Evolutionary conservation across 35 echinoderm and acorn worm genomes (phyloP), one percentile per base, ranked within the genome.

Genomic region (Heliocidaris tuberculata): DNA sequence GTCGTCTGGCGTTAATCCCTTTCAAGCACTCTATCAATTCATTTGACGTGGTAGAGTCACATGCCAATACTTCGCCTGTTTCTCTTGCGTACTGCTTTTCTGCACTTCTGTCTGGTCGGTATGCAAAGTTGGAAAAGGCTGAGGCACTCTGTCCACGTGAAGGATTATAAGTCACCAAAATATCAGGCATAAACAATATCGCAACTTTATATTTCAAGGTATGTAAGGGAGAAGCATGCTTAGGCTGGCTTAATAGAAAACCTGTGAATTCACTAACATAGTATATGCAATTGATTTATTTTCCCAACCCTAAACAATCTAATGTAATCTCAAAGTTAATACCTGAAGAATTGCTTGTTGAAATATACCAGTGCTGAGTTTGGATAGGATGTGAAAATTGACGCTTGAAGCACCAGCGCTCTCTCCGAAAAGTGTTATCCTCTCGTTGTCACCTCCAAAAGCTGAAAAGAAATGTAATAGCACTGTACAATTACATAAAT

Each of bases 331-430:
- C 4, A 9, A 50, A 50, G 9, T 19, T 9, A 31, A 94, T 86
- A 96, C 95, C 92, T 96, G 90, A 31, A 94, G 30, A 48, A 96
- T 96, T 21, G 95, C 95, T 56, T 87, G 91, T 9, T 94, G 21
- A 65, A 96, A 96, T 30, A 96, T 31, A 32, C 71, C 92, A 21
- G 48, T 31, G 49, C 65, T 94, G 10, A 88, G 65, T 59, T 96
- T 49, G 19, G 95, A 96, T 5, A 96, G 85, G 5, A 96, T 50
- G 17, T 96, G 97, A 86, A 90, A 78, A 30, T 88, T 93, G 30
- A 96, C 96, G 88, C 97, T 98, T 12, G 61, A 86, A 70, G 90
- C 70, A 6, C 97, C 97, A 16, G 97, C 96, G 95, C 97, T 98
- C 52, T 96, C 94, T 19, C 97, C 97, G 49, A 95, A 95, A 50